phyloP scores from a whole-genome alignment of 1,140 invertebrate genomes.

The Drosophila nikananu region DNA sequence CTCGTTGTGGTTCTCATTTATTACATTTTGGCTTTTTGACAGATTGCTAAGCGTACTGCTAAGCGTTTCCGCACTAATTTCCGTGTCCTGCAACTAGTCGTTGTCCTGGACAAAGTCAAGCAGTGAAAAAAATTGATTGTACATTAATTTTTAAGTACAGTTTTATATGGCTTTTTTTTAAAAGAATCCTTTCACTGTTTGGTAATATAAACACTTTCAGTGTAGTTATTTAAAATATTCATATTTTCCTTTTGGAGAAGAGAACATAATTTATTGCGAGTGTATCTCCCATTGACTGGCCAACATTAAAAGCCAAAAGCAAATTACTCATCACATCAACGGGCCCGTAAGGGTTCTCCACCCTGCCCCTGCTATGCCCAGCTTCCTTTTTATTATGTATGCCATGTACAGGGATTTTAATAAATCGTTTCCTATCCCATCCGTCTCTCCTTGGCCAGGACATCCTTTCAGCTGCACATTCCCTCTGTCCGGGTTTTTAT shows the following conservation, averaged over 20 bases:
- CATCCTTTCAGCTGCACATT: conserved; percentile 2
- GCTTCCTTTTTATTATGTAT: conserved; percentile 71
- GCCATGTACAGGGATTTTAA: conserved; percentile 75
- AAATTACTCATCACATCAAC: conserved; percentile 82
- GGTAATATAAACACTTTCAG: background rate
- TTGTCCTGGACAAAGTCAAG: conserved; percentile 11
- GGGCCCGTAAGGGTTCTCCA: conserved; percentile 50
- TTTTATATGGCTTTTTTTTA: background rate
- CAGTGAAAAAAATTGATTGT: background rate
- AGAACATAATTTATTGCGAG: background rate
- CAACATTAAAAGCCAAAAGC: conserved; percentile 78
- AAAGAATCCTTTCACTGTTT: accelerated
- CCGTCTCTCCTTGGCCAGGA: conserved; percentile 3
- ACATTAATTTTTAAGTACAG: no score
- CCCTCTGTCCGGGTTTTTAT: conserved; percentile 57
- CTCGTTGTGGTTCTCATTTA: conserved; percentile 59
- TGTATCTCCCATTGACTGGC: background rate
- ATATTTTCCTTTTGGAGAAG: no score
- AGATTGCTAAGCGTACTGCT: conserved; percentile 81
- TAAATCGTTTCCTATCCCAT: conserved; percentile 65
- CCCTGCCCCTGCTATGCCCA: background rate
- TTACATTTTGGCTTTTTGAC: conserved; percentile 84
- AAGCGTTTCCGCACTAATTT: conserved; percentile 81
- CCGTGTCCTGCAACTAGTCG: conserved; percentile 76
- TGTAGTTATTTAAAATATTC: no score